Base-by-base conservation (phyloP, 2,797 vertebrate genomes). In the Cheirogaleus major region DNA sequence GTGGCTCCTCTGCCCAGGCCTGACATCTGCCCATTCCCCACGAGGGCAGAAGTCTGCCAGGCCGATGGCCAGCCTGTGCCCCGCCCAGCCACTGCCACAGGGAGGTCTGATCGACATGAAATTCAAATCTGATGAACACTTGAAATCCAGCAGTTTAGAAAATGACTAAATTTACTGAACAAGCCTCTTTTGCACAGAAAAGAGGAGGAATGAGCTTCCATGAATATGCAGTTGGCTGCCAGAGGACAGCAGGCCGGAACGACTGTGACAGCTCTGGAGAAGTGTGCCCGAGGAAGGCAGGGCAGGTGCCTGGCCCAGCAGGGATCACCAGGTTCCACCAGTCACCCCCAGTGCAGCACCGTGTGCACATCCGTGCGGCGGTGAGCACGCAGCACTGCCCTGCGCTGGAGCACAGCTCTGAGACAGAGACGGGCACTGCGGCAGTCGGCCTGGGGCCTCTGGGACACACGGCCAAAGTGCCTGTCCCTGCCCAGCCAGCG, bases 171-270 rank as follows among this genome's bases (percentile, higher is more conserved):
- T 63, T 48, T 41, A 57, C 88, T 38, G 73, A 80, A 80, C 35
- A 43, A 57, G 18, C 30, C 48, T 73, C 30, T 61, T 73, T 22
- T 27, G 23, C 41, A 30, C 15, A 67, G 81, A 32, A 57, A n/a
- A 43, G 20, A 63, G 22, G 13, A 35, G 78, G 38, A 59, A 43
- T 3, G 67, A 25, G 38, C 52, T 50, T 14, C 63, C 15, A 5
- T 30, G 63, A 69, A 69, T 5, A 32, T 11, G 69, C 69, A 48
- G 63, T 1, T 22, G 50, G 73, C 38, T 20, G 41, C 30, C 5
- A 1, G 0, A 5, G 55, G 25, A 43, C 20, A n/a, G 22, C 2
- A 25, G 41, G 69, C 41, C 0, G 0, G 8, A 13, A n/a, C 2
- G 6, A 15, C 2, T 30, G 43, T 2, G 13, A 38, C 85, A 43